Percentiles rank a stretch among this genome's conserved stretches.
These are phyloP conservation scores for Copidosoma floridanum DNA, from an alignment of 1,140 invertebrate species.

Conservation along the genomic window DNA sequence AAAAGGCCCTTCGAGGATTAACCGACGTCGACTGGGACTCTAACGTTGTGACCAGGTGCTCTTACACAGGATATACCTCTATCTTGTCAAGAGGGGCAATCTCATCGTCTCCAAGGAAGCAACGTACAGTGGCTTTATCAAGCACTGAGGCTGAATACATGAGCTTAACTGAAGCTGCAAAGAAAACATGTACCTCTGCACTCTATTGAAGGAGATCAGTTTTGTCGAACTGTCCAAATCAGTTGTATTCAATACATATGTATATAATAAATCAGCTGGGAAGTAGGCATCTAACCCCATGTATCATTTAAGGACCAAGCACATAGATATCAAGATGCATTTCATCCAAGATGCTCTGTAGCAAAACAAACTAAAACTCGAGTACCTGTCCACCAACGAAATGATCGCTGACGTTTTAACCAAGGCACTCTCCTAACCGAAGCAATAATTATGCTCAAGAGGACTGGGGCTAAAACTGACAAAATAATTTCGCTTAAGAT, in stretches of 20 bases:
- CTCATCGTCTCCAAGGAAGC: conserved; percentile 29
- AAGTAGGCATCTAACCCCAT: conserved; percentile 15
- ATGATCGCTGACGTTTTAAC: background rate
- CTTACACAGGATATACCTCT: no score
- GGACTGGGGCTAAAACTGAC: background rate
- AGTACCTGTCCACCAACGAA: background rate
- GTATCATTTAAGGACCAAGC: conserved; percentile 20
- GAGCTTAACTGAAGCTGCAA: conserved; percentile 32
- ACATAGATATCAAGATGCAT: conserved; percentile 17
- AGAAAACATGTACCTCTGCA: conserved; percentile 27
- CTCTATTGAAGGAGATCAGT: conserved; percentile 29
- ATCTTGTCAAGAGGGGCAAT: conserved; percentile 30
- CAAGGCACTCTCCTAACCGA: background rate
- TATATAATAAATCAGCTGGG: conserved; percentile 18
- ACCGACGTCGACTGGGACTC: conserved; percentile 37
- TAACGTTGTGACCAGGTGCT: conserved; percentile 28
- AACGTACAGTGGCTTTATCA: conserved; percentile 36
- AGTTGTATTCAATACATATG: conserved; percentile 11
- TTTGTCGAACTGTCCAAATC: background rate
- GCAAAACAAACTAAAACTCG: background rate
- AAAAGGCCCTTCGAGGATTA: conserved; percentile 4
- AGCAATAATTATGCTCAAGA: background rate
- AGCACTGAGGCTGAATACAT: conserved; percentile 51
- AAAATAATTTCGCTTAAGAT: background rate
- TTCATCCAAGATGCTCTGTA: background rate